phyloP scores from a whole-genome alignment of 2,113 vertebrate species.

The Cyprinodon variegatus region DNA sequence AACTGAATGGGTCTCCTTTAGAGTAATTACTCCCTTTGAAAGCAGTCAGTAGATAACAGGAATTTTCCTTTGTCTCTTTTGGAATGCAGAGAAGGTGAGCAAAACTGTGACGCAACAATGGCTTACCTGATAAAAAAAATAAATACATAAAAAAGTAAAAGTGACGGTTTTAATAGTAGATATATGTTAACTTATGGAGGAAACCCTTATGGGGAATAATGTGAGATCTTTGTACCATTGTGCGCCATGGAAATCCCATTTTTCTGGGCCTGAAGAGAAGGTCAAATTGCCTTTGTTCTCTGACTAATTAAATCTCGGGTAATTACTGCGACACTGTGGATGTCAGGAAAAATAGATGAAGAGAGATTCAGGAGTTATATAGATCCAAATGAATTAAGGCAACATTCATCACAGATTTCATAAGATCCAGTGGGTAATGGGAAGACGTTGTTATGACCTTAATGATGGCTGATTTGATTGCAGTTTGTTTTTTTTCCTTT shows the following conservation, averaged over 20 bases:
- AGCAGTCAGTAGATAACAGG: conserved; percentile 27
- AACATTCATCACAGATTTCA: conserved; percentile 36
- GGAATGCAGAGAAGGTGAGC: conserved; percentile 4
- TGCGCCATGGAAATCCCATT: not conserved
- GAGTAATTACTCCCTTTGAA: conserved; percentile 73
- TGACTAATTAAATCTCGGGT: conserved; percentile 68
- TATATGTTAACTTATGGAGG: not conserved
- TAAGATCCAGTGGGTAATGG: not conserved
- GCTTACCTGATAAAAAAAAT: not conserved
- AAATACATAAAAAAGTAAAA: not conserved
- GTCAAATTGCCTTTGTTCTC: conserved; percentile 67
- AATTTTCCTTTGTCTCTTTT: conserved; percentile 6
- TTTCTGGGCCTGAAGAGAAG: conserved; percentile 40
- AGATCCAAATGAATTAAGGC: conserved; percentile 25
- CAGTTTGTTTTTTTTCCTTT: not conserved
- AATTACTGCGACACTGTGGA: conserved; percentile 54
- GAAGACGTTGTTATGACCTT: conserved; percentile 17
- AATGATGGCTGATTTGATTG: conserved; percentile 32
- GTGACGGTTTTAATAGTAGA: not conserved
- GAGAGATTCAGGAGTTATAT: conserved; percentile 30
- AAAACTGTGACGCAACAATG: conserved; percentile 10
- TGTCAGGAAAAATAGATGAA: conserved; percentile 41
- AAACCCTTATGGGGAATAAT: not conserved
- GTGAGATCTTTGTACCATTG: conserved; percentile 14
- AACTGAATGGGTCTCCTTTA: conserved; percentile 66